Evolutionary conservation across 1,140 invertebrate genomes (phyloP), one percentile per base, ranked within the genome.

Genomic region (Idris sp.): DNA sequence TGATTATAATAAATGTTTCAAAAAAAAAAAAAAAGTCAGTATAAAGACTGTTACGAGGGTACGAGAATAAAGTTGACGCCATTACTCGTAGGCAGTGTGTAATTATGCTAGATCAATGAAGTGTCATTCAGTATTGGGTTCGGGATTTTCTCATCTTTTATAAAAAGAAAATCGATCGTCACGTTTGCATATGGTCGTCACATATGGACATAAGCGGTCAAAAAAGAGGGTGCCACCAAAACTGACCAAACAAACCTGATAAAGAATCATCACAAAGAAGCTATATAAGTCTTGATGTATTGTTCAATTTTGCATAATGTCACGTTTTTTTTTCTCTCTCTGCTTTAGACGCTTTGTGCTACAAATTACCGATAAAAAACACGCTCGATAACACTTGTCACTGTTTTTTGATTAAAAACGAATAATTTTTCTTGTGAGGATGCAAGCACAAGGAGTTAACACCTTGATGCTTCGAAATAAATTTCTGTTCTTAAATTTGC

Each of bases 201-300:
- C 86, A 88, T 88, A 88, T 88, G 86, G 85, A 84, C 84, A 7
- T 0, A 81, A 83, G 81, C 80, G 82, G 82, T 79, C 79, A 81
- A 83, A 86, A 84, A 86, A 82, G 83, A 85, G 85, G 85, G 85
- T 83, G 79, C 77, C 33, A 51, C 40, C 69, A 69, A 73, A 81
- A 83, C 80, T 84, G 81, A 84, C 81, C 84, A 84, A 85, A 85
- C 56, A 82, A 74, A 75, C 64, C 64, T 38, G 75, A 65, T 69
- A 73, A 82, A 73, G 65, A 74, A 56, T 53, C 18, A 40, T 59
- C 51, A 73, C 64, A 67, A 69, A 62, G 72, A 73, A 54, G 46
- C 56, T 58, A 15, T 64, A 31, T 40, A 64, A n/a, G n/a, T n/a
- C n/a, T 76, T 22, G 35, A 41, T 22, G 40, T 10, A 51, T 35